Evolutionary conservation across 2,797 vertebrate genomes (phyloP), one percentile per base, ranked within the genome.

Genomic region (Acipenser transmontanus): DNA sequence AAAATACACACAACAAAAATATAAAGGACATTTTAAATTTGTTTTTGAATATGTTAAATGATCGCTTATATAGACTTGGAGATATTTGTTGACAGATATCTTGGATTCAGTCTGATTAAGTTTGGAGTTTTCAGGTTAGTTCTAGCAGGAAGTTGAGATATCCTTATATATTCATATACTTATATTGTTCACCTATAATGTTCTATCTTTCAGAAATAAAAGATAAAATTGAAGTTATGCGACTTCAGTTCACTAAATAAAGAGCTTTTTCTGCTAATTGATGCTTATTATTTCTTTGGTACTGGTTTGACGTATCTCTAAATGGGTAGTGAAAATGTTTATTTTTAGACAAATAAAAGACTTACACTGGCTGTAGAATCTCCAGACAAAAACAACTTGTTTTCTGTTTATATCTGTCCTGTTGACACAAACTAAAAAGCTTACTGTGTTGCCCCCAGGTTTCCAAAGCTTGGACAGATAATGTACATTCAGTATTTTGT

Each of bases 241-340:
- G 71, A 77, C 79, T 84, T 79, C 78, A 69, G 79, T 80, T 81
- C 74, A 84, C 69, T 75, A 75, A 91, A 88, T 89, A 88, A 88
- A 89, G 79, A 76, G 50, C 80, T 81, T 78, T 88, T 87, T 86
- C 80, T 87, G 84, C 81, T 70, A 62, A 71, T 34, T 34, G 34
- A 34, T 34, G 34, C 34, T 34, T 34, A 1, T 34, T 34, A 34
- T 34, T 34, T 34, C 34, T 34, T 34, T 34, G 34, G 34, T 34
- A 34, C 34, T 34, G 34, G 34, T 49, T 8, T n/a, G 20, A 47
- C 2, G 34, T 34, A 3, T 34, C 17, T 34, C 4, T 34, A 34
- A 34, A 34, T 34, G 34, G 34, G 34, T 34, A 34, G 34, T 34
- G 34, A 34, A 34, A 34, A 34, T 17, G 17, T 17, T 17, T 17